Evolutionary conservation across 2,797 vertebrate genomes (phyloP).

Genomic region (Poecile montanus): DNA sequence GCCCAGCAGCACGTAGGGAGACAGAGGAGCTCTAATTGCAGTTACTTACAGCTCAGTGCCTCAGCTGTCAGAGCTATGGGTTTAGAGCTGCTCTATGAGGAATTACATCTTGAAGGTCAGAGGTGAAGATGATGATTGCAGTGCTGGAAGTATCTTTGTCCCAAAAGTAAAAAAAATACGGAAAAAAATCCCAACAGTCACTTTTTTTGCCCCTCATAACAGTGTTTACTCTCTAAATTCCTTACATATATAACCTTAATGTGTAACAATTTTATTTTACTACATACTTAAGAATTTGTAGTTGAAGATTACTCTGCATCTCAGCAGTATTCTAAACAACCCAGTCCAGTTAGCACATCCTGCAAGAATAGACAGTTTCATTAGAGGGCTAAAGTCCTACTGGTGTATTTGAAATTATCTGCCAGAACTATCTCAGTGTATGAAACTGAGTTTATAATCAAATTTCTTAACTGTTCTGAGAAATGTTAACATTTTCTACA

Average conservation of each 20-base stretch:
- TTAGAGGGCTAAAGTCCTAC: background rate
- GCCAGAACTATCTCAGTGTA: background rate
- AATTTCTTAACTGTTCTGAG: background rate
- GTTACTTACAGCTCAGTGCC: background rate
- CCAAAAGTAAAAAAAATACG: background rate
- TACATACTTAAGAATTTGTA: background rate
- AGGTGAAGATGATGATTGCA: background rate
- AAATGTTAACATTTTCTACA: background rate
- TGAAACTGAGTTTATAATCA: background rate
- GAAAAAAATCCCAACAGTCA: fast-evolving
- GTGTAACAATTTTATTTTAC: background rate
- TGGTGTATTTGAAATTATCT: background rate
- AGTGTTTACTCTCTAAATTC: background rate
- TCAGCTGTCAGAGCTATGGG: background rate
- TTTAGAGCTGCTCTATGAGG: background rate
- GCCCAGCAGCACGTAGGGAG: background rate
- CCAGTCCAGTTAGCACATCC: background rate
- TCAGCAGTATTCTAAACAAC: background rate
- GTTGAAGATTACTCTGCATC: background rate
- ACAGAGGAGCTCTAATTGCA: background rate
- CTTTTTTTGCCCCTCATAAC: background rate
- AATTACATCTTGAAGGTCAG: background rate
- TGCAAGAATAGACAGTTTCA: background rate
- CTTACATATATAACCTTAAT: background rate
- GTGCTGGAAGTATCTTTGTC: background rate